These are phyloP conservation scores for Turritopsis rubra DNA, from an alignment of 30 jellyfish, hydroid and myxozoan species.

Conservation along the genomic window DNA sequence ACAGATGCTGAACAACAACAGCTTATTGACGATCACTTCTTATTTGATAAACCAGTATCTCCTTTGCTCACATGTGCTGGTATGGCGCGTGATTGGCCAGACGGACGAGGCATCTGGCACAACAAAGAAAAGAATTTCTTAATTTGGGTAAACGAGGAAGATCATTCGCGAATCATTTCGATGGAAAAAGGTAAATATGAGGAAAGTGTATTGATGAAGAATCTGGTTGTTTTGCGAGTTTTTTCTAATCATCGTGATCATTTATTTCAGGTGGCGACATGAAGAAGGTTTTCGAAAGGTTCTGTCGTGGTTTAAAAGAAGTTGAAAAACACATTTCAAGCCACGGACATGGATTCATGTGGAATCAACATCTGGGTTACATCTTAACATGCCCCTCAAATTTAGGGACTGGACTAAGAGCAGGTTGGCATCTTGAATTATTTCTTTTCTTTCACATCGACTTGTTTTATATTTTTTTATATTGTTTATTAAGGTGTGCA, in stretches of 20 bases:
- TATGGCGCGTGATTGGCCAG: constrained; percentile 97
- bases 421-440: constrained; percentile 11
- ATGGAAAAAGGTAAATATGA: constrained; percentile 41
- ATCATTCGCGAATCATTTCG: constrained; percentile 67
- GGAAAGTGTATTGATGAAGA: neutral
- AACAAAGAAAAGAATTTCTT: constrained; percentile 58
- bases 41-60: constrained; percentile 85
- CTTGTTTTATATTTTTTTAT: neutral
- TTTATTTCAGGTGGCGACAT: constrained; percentile 45
- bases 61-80: constrained; percentile 75
- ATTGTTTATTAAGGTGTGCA: constrained; percentile 44
- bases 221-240: neutral
- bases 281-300: constrained; percentile 46
- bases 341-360: constrained; percentile 44
- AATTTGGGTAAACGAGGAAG: constrained; percentile 74
- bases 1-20: constrained; percentile 67
- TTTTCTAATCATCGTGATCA: neutral
- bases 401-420: constrained; percentile 76
- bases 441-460: neutral
- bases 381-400: constrained; percentile 57
- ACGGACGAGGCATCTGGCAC: constrained; percentile 84
- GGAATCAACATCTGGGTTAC: constrained; percentile 55
- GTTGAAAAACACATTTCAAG: constrained; percentile 41
- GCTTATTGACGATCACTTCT: constrained; percentile 64
- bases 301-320: constrained; percentile 48